Percentiles rank a stretch among this genome's conserved stretches.
Conservation (phyloP, 2,888 invertebrate species). For the Rhagonycha lutea region DNA sequence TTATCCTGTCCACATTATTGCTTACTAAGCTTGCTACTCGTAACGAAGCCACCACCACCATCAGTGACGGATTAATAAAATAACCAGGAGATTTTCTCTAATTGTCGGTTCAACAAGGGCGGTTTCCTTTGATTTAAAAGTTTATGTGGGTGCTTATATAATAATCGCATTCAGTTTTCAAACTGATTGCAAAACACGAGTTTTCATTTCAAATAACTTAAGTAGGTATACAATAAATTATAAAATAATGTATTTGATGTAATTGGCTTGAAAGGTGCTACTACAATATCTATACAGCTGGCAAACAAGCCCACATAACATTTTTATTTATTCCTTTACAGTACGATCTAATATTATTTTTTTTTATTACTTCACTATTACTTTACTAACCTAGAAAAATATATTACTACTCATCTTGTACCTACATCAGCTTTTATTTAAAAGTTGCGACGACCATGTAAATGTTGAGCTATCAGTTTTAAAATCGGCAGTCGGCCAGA, state of each 20-base stretch:
- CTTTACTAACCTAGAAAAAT: no score
- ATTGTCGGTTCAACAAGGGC: slow-evolving; percentile 25
- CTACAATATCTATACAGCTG: neutral
- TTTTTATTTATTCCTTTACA: neutral
- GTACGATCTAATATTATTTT: neutral
- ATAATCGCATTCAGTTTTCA: slow-evolving; percentile 14
- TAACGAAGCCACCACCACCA: neutral
- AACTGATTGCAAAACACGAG: slow-evolving; percentile 6
- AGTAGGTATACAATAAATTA: neutral
- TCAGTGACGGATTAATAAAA: neutral
- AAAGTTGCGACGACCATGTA: slow-evolving; percentile 17
- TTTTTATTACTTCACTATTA: no score
- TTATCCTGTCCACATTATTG: neutral
- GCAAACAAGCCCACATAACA: neutral
- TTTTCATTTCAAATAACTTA: neutral
- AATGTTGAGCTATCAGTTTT: slow-evolving; percentile 26
- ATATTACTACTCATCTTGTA: no score
- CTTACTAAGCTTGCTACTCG: neutral
- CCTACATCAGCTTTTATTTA: neutral
- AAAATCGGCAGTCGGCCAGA: slow-evolving; percentile 30
- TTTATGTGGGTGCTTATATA: slow-evolving; percentile 12
- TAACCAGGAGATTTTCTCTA: slow-evolving; percentile 11
- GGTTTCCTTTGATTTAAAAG: slow-evolving; percentile 19
- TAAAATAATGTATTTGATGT: neutral
- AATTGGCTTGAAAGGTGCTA: neutral